A percentile compares a stretch with the other conserved stretches of the same genome.
Evolutionary conservation across 2,888 invertebrate species (phyloP).

Genomic region (Pseudoips prasinana): DNA sequence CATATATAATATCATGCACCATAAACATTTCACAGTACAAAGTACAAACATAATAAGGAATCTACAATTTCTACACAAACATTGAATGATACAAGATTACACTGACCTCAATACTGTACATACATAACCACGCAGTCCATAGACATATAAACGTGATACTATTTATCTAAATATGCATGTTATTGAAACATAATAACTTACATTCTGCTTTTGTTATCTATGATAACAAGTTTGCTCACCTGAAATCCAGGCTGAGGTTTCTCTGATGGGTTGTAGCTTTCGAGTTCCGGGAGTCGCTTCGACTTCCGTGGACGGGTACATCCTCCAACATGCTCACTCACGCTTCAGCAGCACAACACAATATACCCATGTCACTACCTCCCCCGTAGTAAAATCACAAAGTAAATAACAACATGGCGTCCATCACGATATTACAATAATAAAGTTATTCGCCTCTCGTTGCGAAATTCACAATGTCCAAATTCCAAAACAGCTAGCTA

Average conservation of each 20-base stretch:
- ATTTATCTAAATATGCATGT: too few species aligned
- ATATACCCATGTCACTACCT: slow-evolving; percentile 62
- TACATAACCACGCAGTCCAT: too few species aligned
- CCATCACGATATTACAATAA: slow-evolving; percentile 40
- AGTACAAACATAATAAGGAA: too few species aligned
- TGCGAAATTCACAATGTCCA: slow-evolving; percentile 3
- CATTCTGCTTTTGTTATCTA: too few species aligned
- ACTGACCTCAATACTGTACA: too few species aligned
- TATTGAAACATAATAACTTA: too few species aligned
- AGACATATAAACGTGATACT: too few species aligned
- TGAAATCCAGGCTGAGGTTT: slow-evolving; percentile 94
- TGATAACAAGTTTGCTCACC: slow-evolving; percentile 84
- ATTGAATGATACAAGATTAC: too few species aligned
- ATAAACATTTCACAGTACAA: too few species aligned
- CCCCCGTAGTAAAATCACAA: slow-evolving; percentile 57
- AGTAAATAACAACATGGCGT: slow-evolving; percentile 80
- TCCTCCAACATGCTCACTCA: slow-evolving; percentile 79
- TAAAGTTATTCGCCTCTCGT: slow-evolving; percentile 23
- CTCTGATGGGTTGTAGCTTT: slow-evolving; percentile 87
- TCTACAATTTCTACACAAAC: too few species aligned
- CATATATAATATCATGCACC: too few species aligned
- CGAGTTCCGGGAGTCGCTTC: slow-evolving; percentile 59
- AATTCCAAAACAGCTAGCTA: slow-evolving; percentile 22
- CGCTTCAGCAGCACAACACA: slow-evolving; percentile 57
- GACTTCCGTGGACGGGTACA: slow-evolving; percentile 77